Conservation (phyloP, 2,888 invertebrate species). For the Thereva nobilitata region DNA sequence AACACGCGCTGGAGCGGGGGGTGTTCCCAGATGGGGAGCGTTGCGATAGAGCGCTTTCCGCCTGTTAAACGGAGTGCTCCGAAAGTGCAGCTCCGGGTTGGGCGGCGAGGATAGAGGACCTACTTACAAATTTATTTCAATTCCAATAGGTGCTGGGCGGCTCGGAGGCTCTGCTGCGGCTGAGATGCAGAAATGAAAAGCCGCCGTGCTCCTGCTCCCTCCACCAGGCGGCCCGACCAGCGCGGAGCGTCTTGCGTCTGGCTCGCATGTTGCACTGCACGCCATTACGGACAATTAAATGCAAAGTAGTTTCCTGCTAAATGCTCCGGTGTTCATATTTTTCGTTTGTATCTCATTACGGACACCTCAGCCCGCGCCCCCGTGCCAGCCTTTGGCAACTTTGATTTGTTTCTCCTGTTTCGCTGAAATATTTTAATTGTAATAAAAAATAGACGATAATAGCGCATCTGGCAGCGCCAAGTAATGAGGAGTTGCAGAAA, state of each 20-base stretch:
- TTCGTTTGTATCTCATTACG: constrained; percentile 38
- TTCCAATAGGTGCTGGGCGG: constrained; percentile 4
- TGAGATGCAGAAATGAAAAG: neutral
- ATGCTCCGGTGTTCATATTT: constrained; percentile 43
- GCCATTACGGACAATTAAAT: constrained; percentile 60
- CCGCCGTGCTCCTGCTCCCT: constrained; percentile 10
- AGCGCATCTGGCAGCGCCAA: constrained; percentile 23
- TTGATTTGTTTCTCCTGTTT: constrained; percentile 34
- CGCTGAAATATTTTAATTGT: constrained; percentile 35
- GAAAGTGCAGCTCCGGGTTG: constrained; percentile 7
- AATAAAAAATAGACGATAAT: constrained; percentile 34
- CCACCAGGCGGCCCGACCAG: neutral
- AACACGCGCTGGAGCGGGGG: constrained; percentile 4
- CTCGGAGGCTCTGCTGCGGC: neutral
- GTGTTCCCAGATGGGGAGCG: neutral
- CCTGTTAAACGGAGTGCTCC: constrained; percentile 6
- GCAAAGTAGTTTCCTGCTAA: constrained; percentile 59
- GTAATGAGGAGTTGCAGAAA: constrained; percentile 23
- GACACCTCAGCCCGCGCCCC: constrained; percentile 20
- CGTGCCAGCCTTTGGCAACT: constrained; percentile 15
- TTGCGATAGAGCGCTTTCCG: constrained; percentile 14
- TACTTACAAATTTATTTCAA: constrained; percentile 35
- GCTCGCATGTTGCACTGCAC: constrained; percentile 58
- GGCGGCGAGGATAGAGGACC: constrained; percentile 2
- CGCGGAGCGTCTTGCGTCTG: constrained; percentile 46